These are phyloP conservation scores for Chaenocephalus aceratus DNA, from an alignment of 2,113 vertebrate genomes.

Conservation along the genomic window DNA sequence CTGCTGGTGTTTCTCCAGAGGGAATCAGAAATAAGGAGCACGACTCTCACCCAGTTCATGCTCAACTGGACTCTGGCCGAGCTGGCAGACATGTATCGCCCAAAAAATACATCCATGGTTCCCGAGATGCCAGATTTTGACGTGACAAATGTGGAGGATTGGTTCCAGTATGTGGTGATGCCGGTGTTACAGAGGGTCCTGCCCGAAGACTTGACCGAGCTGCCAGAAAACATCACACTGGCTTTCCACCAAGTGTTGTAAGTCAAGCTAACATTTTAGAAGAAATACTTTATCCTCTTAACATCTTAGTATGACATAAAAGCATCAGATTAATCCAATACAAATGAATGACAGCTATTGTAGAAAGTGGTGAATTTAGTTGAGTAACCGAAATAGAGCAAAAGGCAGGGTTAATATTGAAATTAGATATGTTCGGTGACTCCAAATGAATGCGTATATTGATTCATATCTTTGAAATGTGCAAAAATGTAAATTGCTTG, in stretches of 20 bases:
- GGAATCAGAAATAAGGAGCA: slow-evolving; percentile 68
- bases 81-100: slow-evolving; percentile 71
- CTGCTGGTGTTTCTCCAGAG: slow-evolving; percentile 61
- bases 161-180: slow-evolving; percentile 77
- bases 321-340: background rate
- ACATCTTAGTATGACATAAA: background rate
- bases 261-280: slow-evolving; percentile 29
- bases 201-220: slow-evolving; percentile 25
- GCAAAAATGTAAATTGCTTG: background rate
- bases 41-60: slow-evolving; percentile 78
- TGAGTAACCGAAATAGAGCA: background rate
- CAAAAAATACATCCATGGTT: background rate
- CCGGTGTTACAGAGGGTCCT: slow-evolving; percentile 77
- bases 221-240: slow-evolving; percentile 62
- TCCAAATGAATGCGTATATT: background rate
- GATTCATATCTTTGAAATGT: background rate
- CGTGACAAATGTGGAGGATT: slow-evolving; percentile 69
- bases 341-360: background rate
- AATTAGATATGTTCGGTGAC: background rate
- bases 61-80: slow-evolving; percentile 82
- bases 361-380: background rate
- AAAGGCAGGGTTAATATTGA: background rate
- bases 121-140: slow-evolving; percentile 51
- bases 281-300: background rate
- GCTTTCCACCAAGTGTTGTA: slow-evolving; percentile 82